A percentile compares a stretch with the other conserved stretches of the same genome.
These are phyloP conservation scores for Herpetotheres cachinnans DNA, from an alignment of 2,113 vertebrate genomes.

Conservation along the genomic window DNA sequence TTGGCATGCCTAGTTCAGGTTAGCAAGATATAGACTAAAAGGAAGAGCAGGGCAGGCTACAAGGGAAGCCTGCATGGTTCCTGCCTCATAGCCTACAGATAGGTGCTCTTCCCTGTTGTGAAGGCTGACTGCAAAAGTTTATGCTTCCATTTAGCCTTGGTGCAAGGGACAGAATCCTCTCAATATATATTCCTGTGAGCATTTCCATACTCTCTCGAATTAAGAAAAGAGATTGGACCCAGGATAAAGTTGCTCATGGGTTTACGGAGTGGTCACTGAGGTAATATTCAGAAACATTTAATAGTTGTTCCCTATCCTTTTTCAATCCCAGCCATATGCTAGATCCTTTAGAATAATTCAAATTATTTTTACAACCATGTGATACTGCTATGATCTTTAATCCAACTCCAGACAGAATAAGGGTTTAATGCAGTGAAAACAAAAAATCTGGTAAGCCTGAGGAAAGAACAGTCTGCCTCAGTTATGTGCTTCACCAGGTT, in stretches of 20 bases:
- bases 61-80: background rate
- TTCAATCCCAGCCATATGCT: background rate
- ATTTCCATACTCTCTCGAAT: background rate
- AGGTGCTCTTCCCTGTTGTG: background rate
- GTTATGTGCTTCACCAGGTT: background rate
- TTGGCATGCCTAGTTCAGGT: background rate
- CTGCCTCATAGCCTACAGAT: background rate
- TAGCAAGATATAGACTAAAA: background rate
- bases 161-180: background rate
- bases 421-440: background rate
- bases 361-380: background rate
- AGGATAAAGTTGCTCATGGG: background rate
- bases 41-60: background rate
- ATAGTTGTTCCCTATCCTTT: fast-evolving
- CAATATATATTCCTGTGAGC: background rate
- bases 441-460: background rate
- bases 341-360: background rate
- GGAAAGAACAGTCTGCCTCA: background rate
- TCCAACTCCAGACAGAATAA: background rate
- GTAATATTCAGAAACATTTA: background rate
- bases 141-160: background rate
- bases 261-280: background rate
- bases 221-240: background rate
- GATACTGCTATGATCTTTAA: background rate
- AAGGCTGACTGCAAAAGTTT: background rate